A percentile compares a stretch with the other conserved stretches of the same genome.
These are phyloP conservation scores for Amphiduros pacificus DNA, from an alignment of 2,888 invertebrate species.

Conservation along the genomic window DNA sequence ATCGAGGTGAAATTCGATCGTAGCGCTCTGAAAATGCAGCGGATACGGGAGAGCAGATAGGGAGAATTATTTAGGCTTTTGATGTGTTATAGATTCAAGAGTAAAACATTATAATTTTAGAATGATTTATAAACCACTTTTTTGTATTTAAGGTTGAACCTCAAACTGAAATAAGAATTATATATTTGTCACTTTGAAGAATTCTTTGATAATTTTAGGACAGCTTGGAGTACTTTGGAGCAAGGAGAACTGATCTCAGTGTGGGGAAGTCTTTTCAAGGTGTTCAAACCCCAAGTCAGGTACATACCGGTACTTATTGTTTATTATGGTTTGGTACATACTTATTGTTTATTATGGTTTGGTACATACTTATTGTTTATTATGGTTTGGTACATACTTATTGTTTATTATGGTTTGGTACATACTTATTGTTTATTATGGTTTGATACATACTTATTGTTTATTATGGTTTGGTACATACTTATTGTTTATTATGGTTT, in stretches of 20 bases:
- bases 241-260: constrained; percentile 61
- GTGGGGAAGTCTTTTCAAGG: constrained; percentile 62
- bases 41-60: background rate
- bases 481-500: no score
- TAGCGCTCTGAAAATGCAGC: no score
- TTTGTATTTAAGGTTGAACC: background rate
- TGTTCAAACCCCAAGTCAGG: constrained; percentile 64
- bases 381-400: no score
- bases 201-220: constrained; percentile 40
- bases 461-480: no score
- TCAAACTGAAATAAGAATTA: background rate
- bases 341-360: no score
- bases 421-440: no score
- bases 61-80: background rate
- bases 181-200: background rate
- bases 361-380: no score
- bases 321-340: background rate
- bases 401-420: no score
- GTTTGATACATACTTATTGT: no score
- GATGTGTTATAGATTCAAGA: background rate
- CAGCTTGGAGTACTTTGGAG: constrained; percentile 62
- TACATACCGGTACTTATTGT: constrained; percentile 26
- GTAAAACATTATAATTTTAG: background rate
- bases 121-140: background rate
- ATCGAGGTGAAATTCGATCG: no score